Percentiles rank a stretch among this genome's conserved stretches.
Conservation (phyloP, 2,113 vertebrate species). For the Odocoileus virginianus region DNA sequence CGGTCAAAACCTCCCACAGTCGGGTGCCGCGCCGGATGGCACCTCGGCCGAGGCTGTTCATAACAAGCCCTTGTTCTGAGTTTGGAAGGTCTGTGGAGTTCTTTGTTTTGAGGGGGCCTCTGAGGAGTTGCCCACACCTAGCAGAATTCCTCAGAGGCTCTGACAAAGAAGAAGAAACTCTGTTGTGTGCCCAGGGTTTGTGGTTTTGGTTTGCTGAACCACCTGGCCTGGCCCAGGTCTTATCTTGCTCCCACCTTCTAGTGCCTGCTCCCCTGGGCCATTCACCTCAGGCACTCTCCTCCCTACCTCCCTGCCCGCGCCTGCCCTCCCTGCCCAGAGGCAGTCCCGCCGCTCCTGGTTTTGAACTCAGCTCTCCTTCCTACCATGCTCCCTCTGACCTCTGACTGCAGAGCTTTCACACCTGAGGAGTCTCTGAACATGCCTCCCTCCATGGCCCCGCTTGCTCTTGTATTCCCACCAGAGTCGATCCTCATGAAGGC, state of each 20-base stretch:
- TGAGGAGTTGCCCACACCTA: not conserved
- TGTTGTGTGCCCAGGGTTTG: not conserved
- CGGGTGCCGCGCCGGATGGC: accelerated
- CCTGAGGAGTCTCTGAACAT: not conserved
- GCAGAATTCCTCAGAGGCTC: constrained; percentile 5
- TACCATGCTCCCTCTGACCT: not conserved
- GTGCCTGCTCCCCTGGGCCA: not conserved
- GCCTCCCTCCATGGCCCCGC: not conserved
- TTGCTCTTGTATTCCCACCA: not conserved
- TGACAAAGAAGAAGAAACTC: not conserved
- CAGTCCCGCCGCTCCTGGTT: not conserved
- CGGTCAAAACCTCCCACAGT: not conserved
- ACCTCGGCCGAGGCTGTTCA: not conserved
- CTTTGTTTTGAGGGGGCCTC: not conserved
- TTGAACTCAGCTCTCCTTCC: not conserved
- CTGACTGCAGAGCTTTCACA: not conserved
- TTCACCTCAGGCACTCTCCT: not conserved
- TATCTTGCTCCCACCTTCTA: not conserved
- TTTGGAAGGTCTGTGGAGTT: not conserved
- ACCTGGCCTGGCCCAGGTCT: not conserved
- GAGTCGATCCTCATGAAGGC: not conserved
- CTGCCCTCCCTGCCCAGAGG: not conserved
- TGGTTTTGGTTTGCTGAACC: not conserved
- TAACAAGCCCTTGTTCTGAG: not conserved
- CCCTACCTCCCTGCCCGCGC: not conserved